Evolutionary conservation across 2,888 invertebrate species (phyloP).

Genomic region (Ormyrus nitidulus): DNA sequence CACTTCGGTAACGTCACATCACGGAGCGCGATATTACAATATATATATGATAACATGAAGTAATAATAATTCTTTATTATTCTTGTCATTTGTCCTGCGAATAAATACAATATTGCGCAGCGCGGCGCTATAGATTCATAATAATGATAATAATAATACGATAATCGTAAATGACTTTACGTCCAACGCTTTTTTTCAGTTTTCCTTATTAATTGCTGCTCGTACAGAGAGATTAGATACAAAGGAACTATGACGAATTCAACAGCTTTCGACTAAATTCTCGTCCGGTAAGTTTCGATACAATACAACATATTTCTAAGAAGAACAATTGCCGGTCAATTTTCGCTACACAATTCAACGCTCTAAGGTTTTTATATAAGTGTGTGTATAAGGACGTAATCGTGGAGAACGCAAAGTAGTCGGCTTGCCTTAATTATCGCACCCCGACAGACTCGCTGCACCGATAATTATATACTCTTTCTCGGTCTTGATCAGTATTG

Average conservation of each 20-base stretch:
- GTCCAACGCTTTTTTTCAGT: conserved; percentile 56
- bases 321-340: too few species aligned
- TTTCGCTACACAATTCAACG: neutral
- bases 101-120: conserved; percentile 56
- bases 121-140: conserved; percentile 46
- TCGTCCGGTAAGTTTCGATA: conserved; percentile 4
- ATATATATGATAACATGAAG: conserved; percentile 6
- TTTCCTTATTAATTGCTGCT: conserved; percentile 54
- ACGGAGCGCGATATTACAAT: conserved; percentile 1
- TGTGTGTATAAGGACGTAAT: too few species aligned
- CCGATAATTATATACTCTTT: neutral
- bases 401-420: too few species aligned
- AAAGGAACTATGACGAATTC: conserved; percentile 66
- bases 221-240: conserved; percentile 55
- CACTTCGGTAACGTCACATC: neutral
- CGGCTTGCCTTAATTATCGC: neutral
- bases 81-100: conserved; percentile 47
- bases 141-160: conserved; percentile 58
- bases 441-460: neutral
- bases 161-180: conserved; percentile 59
- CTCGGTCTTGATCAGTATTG: conserved; percentile 37
- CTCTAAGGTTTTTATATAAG: neutral
- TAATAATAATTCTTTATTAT: conserved; percentile 10
- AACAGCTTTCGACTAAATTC: conserved; percentile 59
- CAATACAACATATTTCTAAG: too few species aligned